Conservation (phyloP, 1,140 invertebrate genomes). For the Drosophila novamexicana region DNA sequence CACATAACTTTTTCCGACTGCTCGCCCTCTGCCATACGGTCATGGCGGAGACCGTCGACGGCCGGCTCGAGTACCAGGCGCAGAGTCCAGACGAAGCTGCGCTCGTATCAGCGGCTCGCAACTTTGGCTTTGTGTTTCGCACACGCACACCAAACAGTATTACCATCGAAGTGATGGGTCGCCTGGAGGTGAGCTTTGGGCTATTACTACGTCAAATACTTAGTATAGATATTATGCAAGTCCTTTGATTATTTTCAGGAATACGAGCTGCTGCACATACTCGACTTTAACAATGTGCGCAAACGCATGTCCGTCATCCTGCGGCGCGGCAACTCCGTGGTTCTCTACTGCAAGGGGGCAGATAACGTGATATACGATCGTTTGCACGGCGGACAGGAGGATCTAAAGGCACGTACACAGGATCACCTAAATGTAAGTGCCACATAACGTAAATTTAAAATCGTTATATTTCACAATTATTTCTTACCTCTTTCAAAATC, state of each 20-base stretch:
- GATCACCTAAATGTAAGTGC: constrained; percentile 96
- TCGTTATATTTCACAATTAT: too few species aligned
- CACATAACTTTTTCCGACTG: constrained; percentile 94
- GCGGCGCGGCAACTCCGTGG: constrained; percentile 93
- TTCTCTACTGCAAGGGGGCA: constrained; percentile 98
- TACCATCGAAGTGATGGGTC: constrained; percentile 95
- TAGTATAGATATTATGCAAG: neutral
- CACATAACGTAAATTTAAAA: constrained; percentile 2
- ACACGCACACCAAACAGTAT: constrained; percentile 96
- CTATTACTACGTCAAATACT: neutral
- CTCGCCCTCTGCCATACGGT: constrained; percentile 98
- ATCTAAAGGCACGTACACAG: constrained; percentile 92
- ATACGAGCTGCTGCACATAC: constrained; percentile 97
- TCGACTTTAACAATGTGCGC: constrained; percentile 99
- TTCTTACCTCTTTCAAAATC: too few species aligned
- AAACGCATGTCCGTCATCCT: constrained; percentile 99
- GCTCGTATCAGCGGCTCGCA: constrained; percentile 97
- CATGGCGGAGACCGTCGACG: constrained; percentile 97
- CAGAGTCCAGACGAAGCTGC: constrained; percentile 99
- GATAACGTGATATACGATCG: constrained; percentile 99
- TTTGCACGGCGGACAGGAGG: constrained; percentile 90
- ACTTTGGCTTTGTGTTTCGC: constrained; percentile 99
- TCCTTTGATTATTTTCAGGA: constrained; percentile 74
- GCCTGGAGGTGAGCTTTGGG: constrained; percentile 88
- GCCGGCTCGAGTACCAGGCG: constrained; percentile 88